A percentile compares a stretch with the other conserved stretches of the same genome.
Conservation (phyloP, 2,888 invertebrate species). For the Nysson spinosus region DNA sequence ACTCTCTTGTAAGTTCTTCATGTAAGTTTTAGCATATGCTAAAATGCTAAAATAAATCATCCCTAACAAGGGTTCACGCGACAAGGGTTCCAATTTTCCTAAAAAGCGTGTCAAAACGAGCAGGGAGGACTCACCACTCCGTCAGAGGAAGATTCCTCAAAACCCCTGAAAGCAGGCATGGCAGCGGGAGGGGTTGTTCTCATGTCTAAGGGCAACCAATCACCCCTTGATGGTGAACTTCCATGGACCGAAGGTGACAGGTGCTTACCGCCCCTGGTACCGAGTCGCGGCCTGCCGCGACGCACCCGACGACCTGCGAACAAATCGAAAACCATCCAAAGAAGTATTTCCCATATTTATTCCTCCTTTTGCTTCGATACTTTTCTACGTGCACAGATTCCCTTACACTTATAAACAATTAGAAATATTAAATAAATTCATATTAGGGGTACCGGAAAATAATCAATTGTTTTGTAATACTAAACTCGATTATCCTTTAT, state of each 20-base stretch:
- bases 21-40: too few species aligned
- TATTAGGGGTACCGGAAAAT: too few species aligned
- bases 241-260: constrained; percentile 67
- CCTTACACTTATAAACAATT: too few species aligned
- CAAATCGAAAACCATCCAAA: background rate
- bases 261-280: constrained; percentile 70
- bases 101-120: constrained; percentile 5
- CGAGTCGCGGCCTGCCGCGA: constrained; percentile 75
- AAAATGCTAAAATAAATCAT: too few species aligned
- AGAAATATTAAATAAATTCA: too few species aligned
- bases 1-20: too few species aligned
- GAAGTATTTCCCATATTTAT: constrained; percentile 24
- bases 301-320: constrained; percentile 70
- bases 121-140: constrained; percentile 69
- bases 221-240: constrained; percentile 72
- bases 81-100: too few species aligned
- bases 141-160: constrained; percentile 70
- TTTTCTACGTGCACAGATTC: background rate
- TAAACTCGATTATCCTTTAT: too few species aligned
- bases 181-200: constrained; percentile 73
- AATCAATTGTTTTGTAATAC: too few species aligned
- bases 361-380: background rate
- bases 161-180: constrained; percentile 74
- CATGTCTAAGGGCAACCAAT: constrained; percentile 75
- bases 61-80: too few species aligned